Base-by-base conservation (phyloP, 2,797 vertebrate genomes). In the Tympanoctomys barrerae region DNA sequence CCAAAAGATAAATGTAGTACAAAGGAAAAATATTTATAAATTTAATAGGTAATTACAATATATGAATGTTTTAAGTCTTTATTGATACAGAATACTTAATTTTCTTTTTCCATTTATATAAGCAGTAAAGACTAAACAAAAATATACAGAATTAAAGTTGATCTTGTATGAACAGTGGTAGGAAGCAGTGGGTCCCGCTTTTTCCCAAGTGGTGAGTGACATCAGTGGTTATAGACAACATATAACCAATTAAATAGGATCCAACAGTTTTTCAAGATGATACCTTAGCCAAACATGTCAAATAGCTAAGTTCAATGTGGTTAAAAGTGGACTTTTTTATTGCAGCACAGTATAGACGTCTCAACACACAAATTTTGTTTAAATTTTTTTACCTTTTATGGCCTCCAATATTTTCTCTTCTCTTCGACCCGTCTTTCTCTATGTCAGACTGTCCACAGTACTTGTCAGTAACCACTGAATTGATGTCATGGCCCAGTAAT, bases 111-210 rank as follows among this genome's bases (percentile, higher is more conserved):
- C n/a, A 0, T 64, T 78, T 71, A 9, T 68, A 7, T 78, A 46
- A 92, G n/a, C 18, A 89, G 13, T 64, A 73, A 91, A 66, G 13
- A 89, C 68, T 85, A 64, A 87, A 85, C 31, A 71, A 36, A 95
- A 80, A 54, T 79, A 36, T 21, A 33, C 0, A 18, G 61, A 54
- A 28, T n/a, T 84, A 57, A 77, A 36, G 22, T 61, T 71, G 80
- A 31, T 82, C 5, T 8, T 46, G 3, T 39, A 31, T 84, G 8
- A 77, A n/a, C 14, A 54, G 28, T 52, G 42, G n/a, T n/a, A 90
- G 62, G 62, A 68, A 87, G 16, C 4, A 24, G 1, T 39, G 18
- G 39, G 33, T 21, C 70, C 59, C 77, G 81, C 42, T 42, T 42
- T 42, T 42, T 42, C 33, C 7, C 42, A 62, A 54, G 21, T 66